phyloP scores from a whole-genome alignment of 1,140 invertebrate genomes.

The Panagrolaimus sp. region DNA sequence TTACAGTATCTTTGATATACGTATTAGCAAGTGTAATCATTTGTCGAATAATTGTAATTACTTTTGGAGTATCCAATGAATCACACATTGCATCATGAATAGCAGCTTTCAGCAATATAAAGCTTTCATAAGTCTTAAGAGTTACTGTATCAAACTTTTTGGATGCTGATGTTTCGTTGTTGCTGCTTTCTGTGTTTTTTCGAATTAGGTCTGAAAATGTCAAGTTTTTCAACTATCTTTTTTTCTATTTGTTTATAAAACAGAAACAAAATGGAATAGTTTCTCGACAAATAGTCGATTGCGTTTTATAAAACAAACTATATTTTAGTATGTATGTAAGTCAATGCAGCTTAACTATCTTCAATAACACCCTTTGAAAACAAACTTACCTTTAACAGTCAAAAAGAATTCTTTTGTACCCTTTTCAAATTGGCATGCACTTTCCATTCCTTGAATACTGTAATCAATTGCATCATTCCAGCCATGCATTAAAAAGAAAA shows the following conservation, averaged over 20 bases:
- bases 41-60: constrained; percentile 75
- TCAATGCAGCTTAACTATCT: too few relatives aligned
- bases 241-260: too few relatives aligned
- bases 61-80: constrained; percentile 83
- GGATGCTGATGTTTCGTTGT: constrained; percentile 20
- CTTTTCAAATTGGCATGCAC: constrained; percentile 82
- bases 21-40: constrained; percentile 75
- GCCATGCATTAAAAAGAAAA: constrained; percentile 89
- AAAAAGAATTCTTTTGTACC: constrained; percentile 90
- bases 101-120: constrained; percentile 66
- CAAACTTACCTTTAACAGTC: constrained; percentile 86
- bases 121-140: constrained; percentile 61
- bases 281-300: too few relatives aligned
- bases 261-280: too few relatives aligned
- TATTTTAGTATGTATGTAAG: too few relatives aligned
- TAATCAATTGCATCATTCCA: constrained; percentile 99
- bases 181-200: constrained; percentile 18
- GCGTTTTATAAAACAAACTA: too few relatives aligned
- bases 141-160: constrained; percentile 24
- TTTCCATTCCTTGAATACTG: constrained; percentile 81
- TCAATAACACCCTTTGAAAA: too few relatives aligned
- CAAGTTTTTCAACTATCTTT: too few relatives aligned
- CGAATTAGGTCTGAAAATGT: constrained; percentile 74
- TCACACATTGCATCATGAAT: constrained; percentile 83
- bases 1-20: constrained; percentile 70